Conservation (phyloP, 2,113 vertebrate species). For the Cyanistes caeruleus region DNA sequence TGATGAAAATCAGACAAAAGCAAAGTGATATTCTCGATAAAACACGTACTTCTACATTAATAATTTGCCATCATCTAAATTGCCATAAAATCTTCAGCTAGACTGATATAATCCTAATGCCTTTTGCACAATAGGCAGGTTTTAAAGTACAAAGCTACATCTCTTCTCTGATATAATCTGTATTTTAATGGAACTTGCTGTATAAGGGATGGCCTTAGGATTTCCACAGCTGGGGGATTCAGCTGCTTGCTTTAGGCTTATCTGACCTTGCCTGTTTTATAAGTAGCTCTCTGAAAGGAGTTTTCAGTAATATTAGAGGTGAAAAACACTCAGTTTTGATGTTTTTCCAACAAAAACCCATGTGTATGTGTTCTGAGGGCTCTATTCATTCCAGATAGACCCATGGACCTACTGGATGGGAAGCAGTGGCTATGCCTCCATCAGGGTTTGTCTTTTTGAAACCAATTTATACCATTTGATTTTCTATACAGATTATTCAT, state of each 20-base stretch:
- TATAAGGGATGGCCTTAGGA: conserved; percentile 7
- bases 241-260: conserved; percentile 32
- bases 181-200: conserved; percentile 36
- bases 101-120: conserved; percentile 38
- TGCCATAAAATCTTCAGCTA: conserved; percentile 33
- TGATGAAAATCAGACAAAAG: conserved; percentile 56
- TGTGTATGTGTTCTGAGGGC: not conserved
- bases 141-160: conserved; percentile 50
- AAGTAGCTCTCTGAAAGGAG: not conserved
- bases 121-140: conserved; percentile 41
- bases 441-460: not conserved
- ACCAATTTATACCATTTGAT: not conserved
- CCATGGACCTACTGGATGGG: not conserved
- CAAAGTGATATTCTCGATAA: conserved; percentile 43
- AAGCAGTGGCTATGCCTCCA: not conserved
- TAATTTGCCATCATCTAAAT: conserved; percentile 59
- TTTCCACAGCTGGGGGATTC: conserved; percentile 18
- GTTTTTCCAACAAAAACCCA: not conserved
- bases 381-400: not conserved
- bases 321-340: not conserved
- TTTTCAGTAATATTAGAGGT: not conserved
- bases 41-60: conserved; percentile 48
- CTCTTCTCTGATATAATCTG: conserved; percentile 45
- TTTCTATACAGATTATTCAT: not conserved
- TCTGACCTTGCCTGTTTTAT: conserved; percentile 29